Evolutionary conservation across 2,113 vertebrate species (phyloP), one percentile per base, ranked within the genome.

Genomic region (Rousettus leschenaultii): DNA sequence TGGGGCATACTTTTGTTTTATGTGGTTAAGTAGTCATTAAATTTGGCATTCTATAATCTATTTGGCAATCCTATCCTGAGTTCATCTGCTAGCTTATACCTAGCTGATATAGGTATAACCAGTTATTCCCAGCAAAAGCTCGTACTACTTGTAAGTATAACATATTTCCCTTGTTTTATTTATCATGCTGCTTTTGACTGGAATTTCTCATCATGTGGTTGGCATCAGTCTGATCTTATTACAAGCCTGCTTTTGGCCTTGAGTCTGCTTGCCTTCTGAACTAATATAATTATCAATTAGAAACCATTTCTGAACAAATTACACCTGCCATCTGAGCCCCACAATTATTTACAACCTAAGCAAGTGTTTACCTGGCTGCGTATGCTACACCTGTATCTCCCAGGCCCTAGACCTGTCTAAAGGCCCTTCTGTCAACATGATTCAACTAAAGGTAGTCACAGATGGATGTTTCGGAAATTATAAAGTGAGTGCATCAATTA

Each of bases 231-330:
- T 94, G 55, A 71, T 9, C 12, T 6, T 21, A 83, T 82, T 95
- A 30, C 40, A 89, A 74, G 26, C 10, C 21, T 75, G 9, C 26
- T 21, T 33, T 90, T 68, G 26, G 48, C 79, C 33, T 33, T 90
- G 48, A 79, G 63, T 86, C 30, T 86, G 5, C 35, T 86, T 97
- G n/a, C 74, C 22, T 91, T 88, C 38, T 59, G 22, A 80, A 75
- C 38, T 84, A 85, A 75, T 78, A 11, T 70, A 86, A 94, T 73
- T 83, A 83, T 73, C 26, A 86, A 89, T 92, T 86, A 83, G 61
- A 92, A 91, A 16, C 18, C 6, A 68, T 83, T 92, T 89, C 59
- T 48, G 28, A 89, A 86, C 26, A 89, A 75, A 86, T 75, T 87
- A 35, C 1, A 66, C 16, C 75, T 86, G 55, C 43, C 85, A 95